Percentiles rank a stretch among this genome's conserved stretches.
phyloP scores from a whole-genome alignment of 2,797 vertebrate species.

The Sparus aurata region DNA sequence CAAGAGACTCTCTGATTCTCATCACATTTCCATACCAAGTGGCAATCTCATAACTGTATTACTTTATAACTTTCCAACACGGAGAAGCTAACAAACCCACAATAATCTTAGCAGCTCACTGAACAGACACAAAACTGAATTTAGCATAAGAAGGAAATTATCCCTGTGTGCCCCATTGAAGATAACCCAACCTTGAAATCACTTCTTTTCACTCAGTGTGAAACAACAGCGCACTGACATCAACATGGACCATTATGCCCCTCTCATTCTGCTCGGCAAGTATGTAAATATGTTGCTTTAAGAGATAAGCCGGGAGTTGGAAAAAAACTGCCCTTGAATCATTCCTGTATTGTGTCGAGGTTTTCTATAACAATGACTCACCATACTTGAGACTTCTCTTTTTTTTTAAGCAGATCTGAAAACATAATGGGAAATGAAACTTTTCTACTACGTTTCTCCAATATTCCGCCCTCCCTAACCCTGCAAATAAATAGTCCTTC shows the following conservation, averaged over 20 bases:
- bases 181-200: slow-evolving; percentile 48
- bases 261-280: slow-evolving; percentile 9
- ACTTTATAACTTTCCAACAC: not conserved
- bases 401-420: slow-evolving; percentile 16
- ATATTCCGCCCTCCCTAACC: not conserved
- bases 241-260: slow-evolving; percentile 6
- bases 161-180: slow-evolving; percentile 22
- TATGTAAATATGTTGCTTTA: slow-evolving; percentile 9
- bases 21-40: not conserved
- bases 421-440: not conserved
- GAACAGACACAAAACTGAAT: slow-evolving; percentile 5
- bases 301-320: not conserved
- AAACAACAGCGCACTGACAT: slow-evolving; percentile 35
- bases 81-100: not conserved
- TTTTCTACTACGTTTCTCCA: slow-evolving; percentile 5
- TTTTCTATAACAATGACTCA: slow-evolving; percentile 5
- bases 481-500: slow-evolving; percentile 43
- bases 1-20: not conserved
- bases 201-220: slow-evolving; percentile 15
- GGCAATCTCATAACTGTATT: too few species aligned
- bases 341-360: not conserved
- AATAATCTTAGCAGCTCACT: not conserved
- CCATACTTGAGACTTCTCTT: slow-evolving; percentile 13
- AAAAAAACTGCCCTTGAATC: slow-evolving; percentile 10
- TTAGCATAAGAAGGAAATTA: slow-evolving; percentile 7